These are phyloP conservation scores for Caenorhabditis sp. DNA, from an alignment of 2,888 invertebrate genomes.

Conservation along the genomic window DNA sequence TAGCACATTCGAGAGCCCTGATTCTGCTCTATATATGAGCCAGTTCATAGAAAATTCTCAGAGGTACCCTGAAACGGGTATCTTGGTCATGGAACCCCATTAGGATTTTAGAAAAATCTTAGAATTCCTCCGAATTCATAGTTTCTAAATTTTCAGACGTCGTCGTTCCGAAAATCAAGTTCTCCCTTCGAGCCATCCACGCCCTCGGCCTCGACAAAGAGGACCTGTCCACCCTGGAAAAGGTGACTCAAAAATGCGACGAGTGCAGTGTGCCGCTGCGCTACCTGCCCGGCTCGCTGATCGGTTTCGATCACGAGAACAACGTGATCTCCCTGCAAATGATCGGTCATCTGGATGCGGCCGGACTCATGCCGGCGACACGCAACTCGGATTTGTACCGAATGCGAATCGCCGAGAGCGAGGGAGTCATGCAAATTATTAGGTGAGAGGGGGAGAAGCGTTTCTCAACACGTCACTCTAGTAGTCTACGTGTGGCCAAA, in stretches of 20 bases:
- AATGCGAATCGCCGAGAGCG: conserved; percentile 80
- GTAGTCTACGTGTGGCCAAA: conserved; percentile 33
- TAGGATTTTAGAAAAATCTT: no score
- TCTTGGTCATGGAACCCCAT: no score
- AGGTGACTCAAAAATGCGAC: conserved; percentile 73
- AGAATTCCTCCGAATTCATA: not conserved
- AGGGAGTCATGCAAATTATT: conserved; percentile 80
- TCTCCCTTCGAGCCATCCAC: conserved; percentile 76
- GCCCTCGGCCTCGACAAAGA: conserved; percentile 76
- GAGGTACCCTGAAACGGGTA: no score
- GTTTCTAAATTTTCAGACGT: conserved; percentile 66
- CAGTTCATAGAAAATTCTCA: no score
- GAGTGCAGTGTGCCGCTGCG: conserved; percentile 69
- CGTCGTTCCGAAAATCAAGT: conserved; percentile 77
- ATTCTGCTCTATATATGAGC: no score
- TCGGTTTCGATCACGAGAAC: conserved; percentile 79
- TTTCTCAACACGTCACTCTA: conserved; percentile 19
- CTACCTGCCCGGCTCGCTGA: conserved; percentile 76
- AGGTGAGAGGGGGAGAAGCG: no score
- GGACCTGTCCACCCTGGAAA: conserved; percentile 75
- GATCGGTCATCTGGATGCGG: conserved; percentile 77
- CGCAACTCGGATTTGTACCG: conserved; percentile 76
- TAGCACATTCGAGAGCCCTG: no score
- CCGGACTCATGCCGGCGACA: conserved; percentile 74
- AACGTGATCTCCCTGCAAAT: conserved; percentile 79